Percentiles rank a stretch among this genome's conserved stretches.
Conservation (phyloP, 2,888 invertebrate species). For the Brachynemurus nebulosus region DNA sequence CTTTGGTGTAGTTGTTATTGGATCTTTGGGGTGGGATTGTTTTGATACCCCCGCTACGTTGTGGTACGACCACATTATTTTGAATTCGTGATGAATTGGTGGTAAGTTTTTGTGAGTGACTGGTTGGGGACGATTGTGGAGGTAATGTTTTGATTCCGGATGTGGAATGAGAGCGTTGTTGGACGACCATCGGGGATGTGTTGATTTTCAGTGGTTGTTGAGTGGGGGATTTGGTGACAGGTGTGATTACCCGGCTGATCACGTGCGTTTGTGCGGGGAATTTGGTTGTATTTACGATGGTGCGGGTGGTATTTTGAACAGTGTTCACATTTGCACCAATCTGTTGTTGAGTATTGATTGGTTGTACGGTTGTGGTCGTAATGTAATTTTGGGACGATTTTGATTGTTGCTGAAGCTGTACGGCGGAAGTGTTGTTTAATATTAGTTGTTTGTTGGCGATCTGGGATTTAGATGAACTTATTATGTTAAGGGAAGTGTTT, state of each 20-base stretch:
- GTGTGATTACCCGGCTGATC: conserved; percentile 19
- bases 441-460: conserved; percentile 2
- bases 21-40: conserved; percentile 30
- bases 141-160: conserved; percentile 27
- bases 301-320: neutral
- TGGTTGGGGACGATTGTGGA: conserved; percentile 25
- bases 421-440: conserved; percentile 3
- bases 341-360: neutral
- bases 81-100: neutral
- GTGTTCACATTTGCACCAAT: neutral
- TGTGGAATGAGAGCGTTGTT: conserved; percentile 19
- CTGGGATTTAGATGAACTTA: neutral
- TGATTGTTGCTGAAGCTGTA: neutral
- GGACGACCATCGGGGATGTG: conserved; percentile 21
- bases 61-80: conserved; percentile 9
- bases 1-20: neutral
- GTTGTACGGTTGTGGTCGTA: conserved; percentile 4
- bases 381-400: neutral
- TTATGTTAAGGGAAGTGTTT: neutral
- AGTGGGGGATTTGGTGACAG: conserved; percentile 25
- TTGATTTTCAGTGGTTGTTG: conserved; percentile 13
- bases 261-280: conserved; percentile 17
- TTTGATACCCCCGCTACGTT: conserved; percentile 26
- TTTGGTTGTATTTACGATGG: conserved; percentile 16
- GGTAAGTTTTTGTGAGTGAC: neutral